These are phyloP conservation scores for Leucania comma DNA, from an alignment of 2,888 invertebrate species.

Conservation along the genomic window DNA sequence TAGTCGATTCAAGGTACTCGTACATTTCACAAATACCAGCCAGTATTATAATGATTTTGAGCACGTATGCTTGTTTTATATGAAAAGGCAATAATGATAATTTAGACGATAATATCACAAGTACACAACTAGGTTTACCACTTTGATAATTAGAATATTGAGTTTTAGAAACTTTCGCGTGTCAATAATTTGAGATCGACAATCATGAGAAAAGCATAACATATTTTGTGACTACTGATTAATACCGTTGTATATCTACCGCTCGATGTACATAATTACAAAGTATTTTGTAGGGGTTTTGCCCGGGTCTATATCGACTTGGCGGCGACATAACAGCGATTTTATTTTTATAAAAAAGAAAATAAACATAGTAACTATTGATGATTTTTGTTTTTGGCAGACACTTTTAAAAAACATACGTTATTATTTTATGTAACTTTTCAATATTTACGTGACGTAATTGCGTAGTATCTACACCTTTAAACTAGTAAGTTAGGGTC, in stretches of 20 bases:
- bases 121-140: background rate
- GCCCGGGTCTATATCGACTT: no score
- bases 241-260: background rate
- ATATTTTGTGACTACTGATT: background rate
- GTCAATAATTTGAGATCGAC: background rate
- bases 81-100: background rate
- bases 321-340: no score
- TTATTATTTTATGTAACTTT: no score
- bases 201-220: background rate
- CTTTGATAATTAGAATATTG: constrained; percentile 23
- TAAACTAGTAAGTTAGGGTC: no score
- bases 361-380: no score
- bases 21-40: constrained; percentile 21
- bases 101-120: background rate
- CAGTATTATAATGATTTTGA: constrained; percentile 26
- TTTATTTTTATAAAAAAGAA: no score
- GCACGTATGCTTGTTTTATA: constrained; percentile 1
- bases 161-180: constrained; percentile 3
- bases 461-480: no score
- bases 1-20: constrained; percentile 18
- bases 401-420: no score
- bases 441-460: no score
- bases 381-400: no score
- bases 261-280: background rate
- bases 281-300: no score